A percentile compares a stretch with the other conserved stretches of the same genome.
Conservation (phyloP, 2,113 vertebrate genomes). For the Halcyon malimbica region DNA sequence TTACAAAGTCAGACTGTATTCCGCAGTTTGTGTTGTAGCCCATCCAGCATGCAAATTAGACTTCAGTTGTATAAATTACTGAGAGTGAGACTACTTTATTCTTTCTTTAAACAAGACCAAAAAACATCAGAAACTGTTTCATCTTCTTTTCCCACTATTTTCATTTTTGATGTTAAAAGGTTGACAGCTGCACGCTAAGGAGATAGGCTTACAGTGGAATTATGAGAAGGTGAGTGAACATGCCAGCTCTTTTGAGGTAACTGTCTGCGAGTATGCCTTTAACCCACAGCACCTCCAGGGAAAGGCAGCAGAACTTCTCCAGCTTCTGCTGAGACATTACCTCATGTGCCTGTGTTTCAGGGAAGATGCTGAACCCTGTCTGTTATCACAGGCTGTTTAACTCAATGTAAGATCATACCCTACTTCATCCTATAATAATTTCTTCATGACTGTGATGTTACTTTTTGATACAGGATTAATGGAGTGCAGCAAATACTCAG, state of each 20-base stretch:
- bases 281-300: not conserved
- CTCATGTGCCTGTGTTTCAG: not conserved
- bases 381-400: not conserved
- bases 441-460: not conserved
- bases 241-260: not conserved
- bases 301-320: not conserved
- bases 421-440: not conserved
- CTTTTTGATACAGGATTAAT: not conserved
- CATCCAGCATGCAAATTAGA: not conserved
- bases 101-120: not conserved
- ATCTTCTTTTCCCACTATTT: not conserved
- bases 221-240: fast-evolving
- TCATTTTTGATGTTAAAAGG: not conserved
- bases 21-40: fast-evolving
- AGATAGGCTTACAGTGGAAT: not conserved
- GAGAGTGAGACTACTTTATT: not conserved
- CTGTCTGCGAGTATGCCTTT: not conserved
- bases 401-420: not conserved
- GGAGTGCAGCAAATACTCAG: not conserved
- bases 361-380: not conserved
- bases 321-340: not conserved
- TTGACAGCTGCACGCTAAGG: not conserved
- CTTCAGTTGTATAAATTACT: not conserved
- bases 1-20: not conserved
- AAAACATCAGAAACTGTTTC: not conserved